Base-by-base conservation (phyloP, 2,888 invertebrate species). In the Schizotus pectinicornis region DNA sequence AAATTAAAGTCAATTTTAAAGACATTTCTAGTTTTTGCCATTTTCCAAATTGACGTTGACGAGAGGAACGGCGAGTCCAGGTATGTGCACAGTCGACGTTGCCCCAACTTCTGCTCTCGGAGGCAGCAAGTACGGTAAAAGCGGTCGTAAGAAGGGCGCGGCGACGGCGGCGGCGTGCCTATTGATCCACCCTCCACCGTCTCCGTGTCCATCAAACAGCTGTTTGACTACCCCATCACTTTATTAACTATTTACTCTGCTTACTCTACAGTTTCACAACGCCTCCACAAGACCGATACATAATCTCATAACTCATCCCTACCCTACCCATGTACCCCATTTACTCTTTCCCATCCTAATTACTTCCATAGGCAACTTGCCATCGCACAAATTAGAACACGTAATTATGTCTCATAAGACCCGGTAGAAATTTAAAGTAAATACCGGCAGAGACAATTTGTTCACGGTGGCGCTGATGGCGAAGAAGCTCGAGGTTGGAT, bases 161-260 rank as follows among this genome's bases (percentile, higher is more conserved):
- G 22, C 53, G 58, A 48, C 49, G 48, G 43, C 32, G 12, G 49
- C 59, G 48, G 49, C 58, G 49, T 53, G 57, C 53, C 62, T 66
- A 66, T 66, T 62, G 65, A 66, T 66, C 65, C 61, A 56, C 51
- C 51, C 62, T 56, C 58, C 56, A 60, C 47, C 59, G 61, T 62
- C 54, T 56, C 59, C 62, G 38, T 49, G 42, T 34, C 54, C 48
- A 58, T 53, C 49, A 38, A 59, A 59, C 63, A 63, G 63, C 63
- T 62, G 65, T 56, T 56, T 49, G 39, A 52, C 56, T 42, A 42
- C 49, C 58, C 50, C 51, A 50, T 42, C 39, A 55, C 46, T 56
- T 59, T 50, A 59, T 56, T 51, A 59, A 56, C 55, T 59, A 59
- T 56, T 59, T 55, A 59, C 46, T 56, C 50, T 46, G 50, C 54